Evolutionary conservation across 1,140 invertebrate species (phyloP).

Genomic region (Branchinecta lindahli): DNA sequence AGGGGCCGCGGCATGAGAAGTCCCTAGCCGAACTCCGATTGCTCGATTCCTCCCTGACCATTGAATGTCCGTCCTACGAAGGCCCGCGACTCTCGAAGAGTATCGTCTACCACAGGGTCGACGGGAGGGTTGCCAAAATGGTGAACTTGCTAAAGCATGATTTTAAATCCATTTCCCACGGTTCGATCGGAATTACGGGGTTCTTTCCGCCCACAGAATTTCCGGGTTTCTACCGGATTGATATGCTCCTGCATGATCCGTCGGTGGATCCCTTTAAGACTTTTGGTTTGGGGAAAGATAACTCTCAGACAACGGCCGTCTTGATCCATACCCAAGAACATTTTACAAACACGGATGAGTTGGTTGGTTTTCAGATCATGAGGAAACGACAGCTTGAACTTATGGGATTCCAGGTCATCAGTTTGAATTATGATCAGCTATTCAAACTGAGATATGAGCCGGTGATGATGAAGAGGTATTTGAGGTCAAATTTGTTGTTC

Average conservation of each 20-base stretch:
- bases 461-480: slow-evolving; percentile 2
- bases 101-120: slow-evolving; percentile 30
- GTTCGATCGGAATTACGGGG: not conserved
- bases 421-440: slow-evolving; percentile 39
- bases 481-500: slow-evolving; percentile 18
- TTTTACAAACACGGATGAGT: slow-evolving; percentile 35
- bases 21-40: slow-evolving; percentile 40
- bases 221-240: slow-evolving; percentile 39
- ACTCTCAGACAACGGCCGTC: slow-evolving; percentile 31
- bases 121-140: slow-evolving; percentile 39
- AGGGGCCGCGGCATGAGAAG: slow-evolving; percentile 13
- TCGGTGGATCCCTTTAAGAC: slow-evolving; percentile 26
- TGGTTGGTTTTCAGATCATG: slow-evolving; percentile 47
- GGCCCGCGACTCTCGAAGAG: slow-evolving; percentile 39
- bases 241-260: slow-evolving; percentile 39
- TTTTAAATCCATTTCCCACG: slow-evolving; percentile 28
- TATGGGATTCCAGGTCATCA: slow-evolving; percentile 45
- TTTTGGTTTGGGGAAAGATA: slow-evolving; percentile 19
- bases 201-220: not conserved
- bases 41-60: slow-evolving; percentile 44
- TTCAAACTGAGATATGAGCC: slow-evolving; percentile 28
- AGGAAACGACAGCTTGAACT: slow-evolving; percentile 42
- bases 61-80: slow-evolving; percentile 42
- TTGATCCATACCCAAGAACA: slow-evolving; percentile 48
- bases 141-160: slow-evolving; percentile 34